phyloP scores from a whole-genome alignment of 1,140 invertebrate species.

The Armadillidium nasatum region DNA sequence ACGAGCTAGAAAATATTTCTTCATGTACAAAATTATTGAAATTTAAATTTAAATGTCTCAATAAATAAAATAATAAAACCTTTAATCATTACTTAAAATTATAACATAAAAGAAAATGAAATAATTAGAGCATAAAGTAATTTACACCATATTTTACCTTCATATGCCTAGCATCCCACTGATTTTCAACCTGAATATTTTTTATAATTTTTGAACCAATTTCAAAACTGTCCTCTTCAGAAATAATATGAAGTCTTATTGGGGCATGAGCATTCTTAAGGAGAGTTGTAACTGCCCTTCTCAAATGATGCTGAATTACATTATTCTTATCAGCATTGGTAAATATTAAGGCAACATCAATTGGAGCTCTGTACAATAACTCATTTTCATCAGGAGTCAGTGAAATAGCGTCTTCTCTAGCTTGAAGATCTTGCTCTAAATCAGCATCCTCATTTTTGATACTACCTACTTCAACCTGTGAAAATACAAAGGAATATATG shows the following conservation, averaged over 20 bases:
- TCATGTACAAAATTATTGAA: no score
- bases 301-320: slow-evolving; percentile 59
- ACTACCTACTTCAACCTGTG: not conserved
- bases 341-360: slow-evolving; percentile 54
- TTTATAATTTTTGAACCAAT: slow-evolving; percentile 59
- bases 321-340: slow-evolving; percentile 58
- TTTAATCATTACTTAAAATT: no score
- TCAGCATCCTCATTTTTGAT: not conserved
- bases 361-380: slow-evolving; percentile 10
- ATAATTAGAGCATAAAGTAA: no score
- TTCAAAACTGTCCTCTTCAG: slow-evolving; percentile 59
- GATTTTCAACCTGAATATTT: slow-evolving; percentile 50
- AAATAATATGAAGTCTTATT: slow-evolving; percentile 64
- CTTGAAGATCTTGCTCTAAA: no score
- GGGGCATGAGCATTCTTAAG: slow-evolving; percentile 53
- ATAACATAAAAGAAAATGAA: no score
- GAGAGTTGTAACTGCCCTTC: slow-evolving; percentile 57
- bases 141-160: not conserved
- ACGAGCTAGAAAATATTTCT: slow-evolving; percentile 45
- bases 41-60: no score
- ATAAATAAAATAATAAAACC: no score
- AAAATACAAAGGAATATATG: not conserved
- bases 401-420: not conserved
- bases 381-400: not conserved
- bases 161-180: slow-evolving; percentile 31